Conservation (phyloP, 2,888 invertebrate genomes). For the Thereva unica region DNA sequence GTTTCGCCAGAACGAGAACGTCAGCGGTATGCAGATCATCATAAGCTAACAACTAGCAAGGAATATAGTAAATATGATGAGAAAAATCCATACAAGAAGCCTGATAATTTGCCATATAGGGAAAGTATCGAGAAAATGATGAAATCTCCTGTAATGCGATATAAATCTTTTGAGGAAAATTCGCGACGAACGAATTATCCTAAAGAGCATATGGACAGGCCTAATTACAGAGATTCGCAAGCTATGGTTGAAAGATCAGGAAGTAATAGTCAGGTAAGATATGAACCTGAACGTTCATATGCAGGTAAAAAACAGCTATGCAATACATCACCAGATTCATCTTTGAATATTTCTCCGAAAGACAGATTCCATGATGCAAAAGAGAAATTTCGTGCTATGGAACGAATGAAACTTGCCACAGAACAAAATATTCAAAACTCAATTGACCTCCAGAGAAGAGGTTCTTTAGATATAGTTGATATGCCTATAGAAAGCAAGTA, state of each 20-base stretch:
- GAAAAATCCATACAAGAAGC: slow-evolving; percentile 57
- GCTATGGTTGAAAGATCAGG: background rate
- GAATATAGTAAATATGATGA: slow-evolving; percentile 49
- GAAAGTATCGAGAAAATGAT: slow-evolving; percentile 59
- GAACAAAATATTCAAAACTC: slow-evolving; percentile 4
- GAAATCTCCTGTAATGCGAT: slow-evolving; percentile 57
- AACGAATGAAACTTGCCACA: slow-evolving; percentile 50
- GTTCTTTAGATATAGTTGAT: slow-evolving; percentile 47
- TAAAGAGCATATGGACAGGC: background rate
- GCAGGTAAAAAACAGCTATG: background rate
- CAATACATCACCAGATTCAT: slow-evolving; percentile 37
- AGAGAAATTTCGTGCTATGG: slow-evolving; percentile 81
- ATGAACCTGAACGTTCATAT: slow-evolving; percentile 35
- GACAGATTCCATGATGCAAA: slow-evolving; percentile 85
- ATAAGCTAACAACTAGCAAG: slow-evolving; percentile 5
- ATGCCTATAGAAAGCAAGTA: slow-evolving; percentile 43
- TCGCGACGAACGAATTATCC: background rate
- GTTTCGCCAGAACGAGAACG: slow-evolving; percentile 29
- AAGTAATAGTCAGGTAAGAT: slow-evolving; percentile 40
- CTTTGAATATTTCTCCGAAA: slow-evolving; percentile 64
- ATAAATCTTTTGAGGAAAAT: slow-evolving; percentile 50
- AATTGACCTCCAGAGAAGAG: slow-evolving; percentile 47
- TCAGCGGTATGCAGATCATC: background rate
- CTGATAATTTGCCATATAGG: slow-evolving; percentile 57
- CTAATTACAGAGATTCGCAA: slow-evolving; percentile 4